phyloP scores from a whole-genome alignment of 1,140 invertebrate species.

The Hermetia illucens region DNA sequence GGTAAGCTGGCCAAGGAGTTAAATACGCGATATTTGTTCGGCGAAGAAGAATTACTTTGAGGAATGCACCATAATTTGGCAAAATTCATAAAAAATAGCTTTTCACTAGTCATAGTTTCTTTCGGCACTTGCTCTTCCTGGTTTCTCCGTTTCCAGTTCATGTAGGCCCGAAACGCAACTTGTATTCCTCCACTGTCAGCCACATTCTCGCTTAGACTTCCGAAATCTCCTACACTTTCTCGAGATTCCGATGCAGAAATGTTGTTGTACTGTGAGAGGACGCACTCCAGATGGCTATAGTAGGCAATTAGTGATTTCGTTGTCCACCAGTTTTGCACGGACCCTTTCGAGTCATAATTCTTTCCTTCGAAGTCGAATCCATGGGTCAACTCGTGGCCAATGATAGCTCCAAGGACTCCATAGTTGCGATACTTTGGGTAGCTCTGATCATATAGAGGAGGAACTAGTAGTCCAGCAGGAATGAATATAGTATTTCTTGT shows the following conservation, averaged over 20 bases:
- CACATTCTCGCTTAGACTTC: background rate
- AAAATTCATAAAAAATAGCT: no score
- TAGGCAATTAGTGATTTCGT: conserved; percentile 11
- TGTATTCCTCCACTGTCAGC: background rate
- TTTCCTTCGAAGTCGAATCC: conserved; percentile 38
- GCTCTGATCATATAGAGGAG: conserved; percentile 1
- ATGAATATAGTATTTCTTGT: no score
- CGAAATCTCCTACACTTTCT: background rate
- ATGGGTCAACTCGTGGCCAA: conserved; percentile 47
- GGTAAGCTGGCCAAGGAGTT: no score
- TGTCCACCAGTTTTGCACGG: conserved; percentile 18
- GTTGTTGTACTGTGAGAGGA: conserved; percentile 19
- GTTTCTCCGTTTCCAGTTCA: background rate
- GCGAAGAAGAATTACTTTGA: no score
- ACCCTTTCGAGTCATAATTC: conserved; percentile 29
- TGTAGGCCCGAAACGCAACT: background rate
- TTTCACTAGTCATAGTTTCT: no score
- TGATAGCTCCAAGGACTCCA: conserved; percentile 37
- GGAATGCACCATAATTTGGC: no score
- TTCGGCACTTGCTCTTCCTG: no score
- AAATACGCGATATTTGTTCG: no score
- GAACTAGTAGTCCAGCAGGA: no score
- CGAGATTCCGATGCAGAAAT: conserved; percentile 8
- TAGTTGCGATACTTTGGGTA: conserved; percentile 32
- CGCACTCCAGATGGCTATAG: conserved; percentile 15